Conservation (phyloP, 2,113 vertebrate genomes). For the Dascyllus trimaculatus region DNA sequence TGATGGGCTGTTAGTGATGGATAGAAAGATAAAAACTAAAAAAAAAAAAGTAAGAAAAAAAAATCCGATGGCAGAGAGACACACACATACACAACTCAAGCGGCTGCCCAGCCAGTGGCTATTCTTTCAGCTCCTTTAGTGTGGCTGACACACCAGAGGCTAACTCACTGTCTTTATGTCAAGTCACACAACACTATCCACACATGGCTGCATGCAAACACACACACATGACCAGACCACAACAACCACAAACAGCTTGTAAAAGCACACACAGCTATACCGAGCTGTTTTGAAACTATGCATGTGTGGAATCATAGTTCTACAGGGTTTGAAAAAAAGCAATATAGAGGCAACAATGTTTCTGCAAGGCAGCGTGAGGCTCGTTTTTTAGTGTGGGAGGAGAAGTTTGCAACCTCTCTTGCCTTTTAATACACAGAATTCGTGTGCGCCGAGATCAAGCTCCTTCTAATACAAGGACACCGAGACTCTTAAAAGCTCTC, state of each 20-base stretch:
- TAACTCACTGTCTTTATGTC: constrained; percentile 68
- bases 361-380: not conserved
- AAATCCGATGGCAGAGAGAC: constrained; percentile 1
- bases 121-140: constrained; percentile 21
- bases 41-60: not conserved
- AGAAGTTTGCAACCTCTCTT: constrained; percentile 30
- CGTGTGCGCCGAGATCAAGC: constrained; percentile 28
- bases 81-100: constrained; percentile 10
- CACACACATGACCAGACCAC: constrained; percentile 31
- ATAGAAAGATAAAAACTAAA: not conserved
- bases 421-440: constrained; percentile 38
- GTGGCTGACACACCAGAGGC: constrained; percentile 37
- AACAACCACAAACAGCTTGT: constrained; percentile 39
- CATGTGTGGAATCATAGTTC: constrained; percentile 11
- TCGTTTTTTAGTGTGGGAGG: constrained; percentile 8
- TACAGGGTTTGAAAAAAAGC: constrained; percentile 5
- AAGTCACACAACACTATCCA: constrained; percentile 64
- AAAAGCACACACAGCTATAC: constrained; percentile 33
- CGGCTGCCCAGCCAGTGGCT: constrained; percentile 16
- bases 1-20: constrained; percentile 40
- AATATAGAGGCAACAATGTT: constrained; percentile 3
- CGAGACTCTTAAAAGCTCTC: constrained; percentile 55
- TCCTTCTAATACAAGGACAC: constrained; percentile 44
- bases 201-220: constrained; percentile 46
- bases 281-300: constrained; percentile 1